phyloP scores from a whole-genome alignment of 92 coral and sea anemone genomes.

The Phenganax marumi region DNA sequence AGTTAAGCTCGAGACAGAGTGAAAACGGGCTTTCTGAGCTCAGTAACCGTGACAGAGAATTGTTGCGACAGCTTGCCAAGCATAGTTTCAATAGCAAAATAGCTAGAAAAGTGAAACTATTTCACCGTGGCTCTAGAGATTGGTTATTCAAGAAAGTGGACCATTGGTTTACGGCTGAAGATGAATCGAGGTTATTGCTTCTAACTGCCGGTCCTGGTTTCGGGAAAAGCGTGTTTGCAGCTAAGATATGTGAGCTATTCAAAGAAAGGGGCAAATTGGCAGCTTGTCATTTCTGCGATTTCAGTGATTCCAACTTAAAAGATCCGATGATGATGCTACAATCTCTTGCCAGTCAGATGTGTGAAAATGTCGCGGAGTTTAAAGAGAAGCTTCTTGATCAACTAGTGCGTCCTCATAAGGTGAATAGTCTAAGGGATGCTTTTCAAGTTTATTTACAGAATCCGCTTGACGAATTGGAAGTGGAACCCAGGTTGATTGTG shows the following conservation, averaged over 20 bases:
- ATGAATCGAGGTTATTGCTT: no score
- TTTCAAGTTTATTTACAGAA: no score
- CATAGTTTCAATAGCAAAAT: not conserved
- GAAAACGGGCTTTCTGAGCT: no score
- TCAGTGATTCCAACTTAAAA: conserved; percentile 55
- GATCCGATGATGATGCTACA: conserved; percentile 62
- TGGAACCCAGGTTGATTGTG: no score
- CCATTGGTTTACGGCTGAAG: not conserved
- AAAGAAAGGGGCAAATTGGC: not conserved
- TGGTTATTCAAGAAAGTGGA: not conserved
- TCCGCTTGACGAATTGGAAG: no score
- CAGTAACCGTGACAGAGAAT: not conserved
- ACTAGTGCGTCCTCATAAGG: not conserved
- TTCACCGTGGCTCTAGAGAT: not conserved
- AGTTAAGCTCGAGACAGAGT: no score
- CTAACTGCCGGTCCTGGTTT: no score
- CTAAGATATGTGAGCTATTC: no score
- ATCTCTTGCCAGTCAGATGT: conserved; percentile 66
- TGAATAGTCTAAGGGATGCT: no score
- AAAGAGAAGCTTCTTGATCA: conserved; percentile 49
- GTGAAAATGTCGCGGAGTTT: conserved; percentile 58
- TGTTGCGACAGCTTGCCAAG: not conserved
- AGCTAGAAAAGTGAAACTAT: not conserved
- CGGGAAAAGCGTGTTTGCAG: no score
- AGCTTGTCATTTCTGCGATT: conserved; percentile 57